Percentiles rank a stretch among this genome's conserved stretches.
These are phyloP conservation scores for Psilopsiagon aurifrons DNA, from an alignment of 2,113 vertebrate species.

Conservation along the genomic window DNA sequence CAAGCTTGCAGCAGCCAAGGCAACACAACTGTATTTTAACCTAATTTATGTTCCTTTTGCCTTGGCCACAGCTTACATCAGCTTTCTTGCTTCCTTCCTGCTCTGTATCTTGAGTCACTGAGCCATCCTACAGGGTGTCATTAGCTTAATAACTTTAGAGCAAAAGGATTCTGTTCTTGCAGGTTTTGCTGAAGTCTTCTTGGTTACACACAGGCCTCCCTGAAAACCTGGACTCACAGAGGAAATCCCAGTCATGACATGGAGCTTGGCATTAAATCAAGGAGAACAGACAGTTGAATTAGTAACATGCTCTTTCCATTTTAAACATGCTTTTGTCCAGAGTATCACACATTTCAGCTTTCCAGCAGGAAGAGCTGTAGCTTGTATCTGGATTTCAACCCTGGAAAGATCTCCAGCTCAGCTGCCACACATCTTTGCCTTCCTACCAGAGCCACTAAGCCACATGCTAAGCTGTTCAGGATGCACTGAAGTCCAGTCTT, in stretches of 20 bases:
- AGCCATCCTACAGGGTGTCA: background rate
- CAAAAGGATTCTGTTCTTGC: background rate
- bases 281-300: background rate
- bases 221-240: background rate
- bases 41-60: background rate
- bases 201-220: background rate
- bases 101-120: background rate
- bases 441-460: background rate
- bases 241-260: background rate
- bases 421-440: rapidly evolving
- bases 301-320: background rate
- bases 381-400: background rate
- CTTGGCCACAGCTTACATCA: slow-evolving; percentile 11
- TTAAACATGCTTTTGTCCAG: background rate
- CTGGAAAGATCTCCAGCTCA: background rate
- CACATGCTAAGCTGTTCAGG: background rate
- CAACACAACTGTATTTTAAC: background rate
- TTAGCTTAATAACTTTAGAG: slow-evolving; percentile 33
- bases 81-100: slow-evolving; percentile 46
- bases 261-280: background rate
- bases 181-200: background rate
- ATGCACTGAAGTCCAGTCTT: background rate
- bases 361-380: background rate
- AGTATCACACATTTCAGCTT: background rate
- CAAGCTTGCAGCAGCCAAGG: slow-evolving; percentile 10